phyloP scores from a whole-genome alignment of 2,797 vertebrate genomes.

The Acomys russatus region DNA sequence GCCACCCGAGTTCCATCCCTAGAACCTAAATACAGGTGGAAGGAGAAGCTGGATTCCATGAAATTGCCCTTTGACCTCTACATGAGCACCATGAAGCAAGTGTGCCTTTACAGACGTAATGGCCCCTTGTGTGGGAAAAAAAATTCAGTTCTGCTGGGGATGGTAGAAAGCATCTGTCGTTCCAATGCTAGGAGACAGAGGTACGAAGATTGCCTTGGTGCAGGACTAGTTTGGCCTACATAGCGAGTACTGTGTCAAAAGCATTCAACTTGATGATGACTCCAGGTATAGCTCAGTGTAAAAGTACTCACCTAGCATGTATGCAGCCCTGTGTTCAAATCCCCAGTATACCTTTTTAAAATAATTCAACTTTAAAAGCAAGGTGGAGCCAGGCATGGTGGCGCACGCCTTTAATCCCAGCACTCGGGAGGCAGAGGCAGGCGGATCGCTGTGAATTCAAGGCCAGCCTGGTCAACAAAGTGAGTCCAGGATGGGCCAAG shows the following conservation, averaged over 20 bases:
- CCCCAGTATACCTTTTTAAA: not conserved
- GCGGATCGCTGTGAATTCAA: no score
- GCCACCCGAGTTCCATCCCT: not conserved
- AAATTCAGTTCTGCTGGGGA: not conserved
- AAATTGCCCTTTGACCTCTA: not conserved
- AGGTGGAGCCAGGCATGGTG: not conserved
- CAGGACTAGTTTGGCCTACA: not conserved
- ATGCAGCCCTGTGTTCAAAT: not conserved
- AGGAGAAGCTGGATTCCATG: not conserved
- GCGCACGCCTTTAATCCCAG: no score
- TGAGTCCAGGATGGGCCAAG: no score
- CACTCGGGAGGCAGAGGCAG: no score
- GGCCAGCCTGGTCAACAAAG: no score
- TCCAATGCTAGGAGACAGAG: not conserved
- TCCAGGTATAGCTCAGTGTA: not conserved
- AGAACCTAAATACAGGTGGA: not conserved
- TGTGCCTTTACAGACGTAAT: not conserved
- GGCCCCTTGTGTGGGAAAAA: not conserved
- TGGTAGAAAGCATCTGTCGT: not conserved
- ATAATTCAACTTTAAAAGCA: not conserved
- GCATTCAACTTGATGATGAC: not conserved
- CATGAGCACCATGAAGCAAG: not conserved
- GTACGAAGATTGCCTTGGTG: not conserved
- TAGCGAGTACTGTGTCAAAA: not conserved
- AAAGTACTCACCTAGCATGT: not conserved